Conservation (phyloP, 2,888 invertebrate genomes). For the Ecdyonurus torrentis region DNA sequence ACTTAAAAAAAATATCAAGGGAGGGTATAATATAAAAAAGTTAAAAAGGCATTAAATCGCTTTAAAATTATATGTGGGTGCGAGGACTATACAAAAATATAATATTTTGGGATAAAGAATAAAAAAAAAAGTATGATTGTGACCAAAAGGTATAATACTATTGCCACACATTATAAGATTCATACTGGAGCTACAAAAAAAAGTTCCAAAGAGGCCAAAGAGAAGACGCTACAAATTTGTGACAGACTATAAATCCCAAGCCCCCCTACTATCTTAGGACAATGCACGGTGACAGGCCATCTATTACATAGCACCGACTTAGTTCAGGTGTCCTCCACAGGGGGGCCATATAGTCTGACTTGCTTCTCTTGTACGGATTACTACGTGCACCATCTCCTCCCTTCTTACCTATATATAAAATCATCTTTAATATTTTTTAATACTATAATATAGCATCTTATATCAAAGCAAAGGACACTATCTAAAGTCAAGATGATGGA, state of each 20-base stretch:
- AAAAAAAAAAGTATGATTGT: not conserved
- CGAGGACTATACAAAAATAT: not conserved
- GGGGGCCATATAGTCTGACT: not conserved
- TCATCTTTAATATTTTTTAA: no score
- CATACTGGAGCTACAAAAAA: not conserved
- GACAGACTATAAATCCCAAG: slow-evolving; percentile 10
- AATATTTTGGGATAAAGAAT: not conserved
- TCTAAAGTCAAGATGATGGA: no score
- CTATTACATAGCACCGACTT: slow-evolving; percentile 9
- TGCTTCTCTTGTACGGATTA: not conserved
- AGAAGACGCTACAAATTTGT: slow-evolving; percentile 10
- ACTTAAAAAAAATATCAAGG: no score
- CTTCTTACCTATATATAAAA: not conserved
- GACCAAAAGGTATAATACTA: not conserved
- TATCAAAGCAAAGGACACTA: no score
- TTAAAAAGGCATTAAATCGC: not conserved
- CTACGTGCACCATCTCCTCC: not conserved
- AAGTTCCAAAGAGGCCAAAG: not conserved
- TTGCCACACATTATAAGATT: not conserved
- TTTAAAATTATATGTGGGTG: not conserved
- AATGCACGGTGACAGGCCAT: slow-evolving; percentile 12
- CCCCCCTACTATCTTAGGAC: slow-evolving; percentile 11
- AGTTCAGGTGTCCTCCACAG: slow-evolving; percentile 9
- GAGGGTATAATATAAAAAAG: no score
- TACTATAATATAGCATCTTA: no score